These are phyloP conservation scores for Phyllopteryx taeniolatus DNA, from an alignment of 2,113 vertebrate genomes.

Conservation along the genomic window DNA sequence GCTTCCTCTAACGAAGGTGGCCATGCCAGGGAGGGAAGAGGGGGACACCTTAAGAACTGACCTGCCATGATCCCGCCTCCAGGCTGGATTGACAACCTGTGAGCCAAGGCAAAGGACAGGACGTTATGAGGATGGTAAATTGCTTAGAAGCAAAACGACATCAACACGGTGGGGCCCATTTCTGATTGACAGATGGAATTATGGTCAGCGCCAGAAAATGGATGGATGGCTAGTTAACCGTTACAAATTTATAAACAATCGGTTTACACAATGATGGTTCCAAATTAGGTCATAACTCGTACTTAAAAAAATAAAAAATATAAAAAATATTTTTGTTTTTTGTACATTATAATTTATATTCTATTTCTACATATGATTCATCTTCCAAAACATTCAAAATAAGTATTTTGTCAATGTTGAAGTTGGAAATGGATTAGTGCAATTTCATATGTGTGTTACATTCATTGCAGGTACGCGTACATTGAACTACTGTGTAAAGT, in stretches of 20 bases:
- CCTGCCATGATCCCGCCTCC: slow-evolving; percentile 76
- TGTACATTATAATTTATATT: not conserved
- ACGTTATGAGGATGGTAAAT: not conserved
- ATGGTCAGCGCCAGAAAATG: too few species aligned
- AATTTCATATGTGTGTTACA: not conserved
- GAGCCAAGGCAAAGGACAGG: slow-evolving; percentile 8
- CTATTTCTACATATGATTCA: too few species aligned
- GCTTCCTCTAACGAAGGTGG: slow-evolving; percentile 82
- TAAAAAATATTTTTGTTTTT: not conserved
- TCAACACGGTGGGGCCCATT: too few species aligned
- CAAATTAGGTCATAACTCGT: too few species aligned
- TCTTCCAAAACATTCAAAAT: not conserved
- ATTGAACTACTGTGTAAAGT: slow-evolving; percentile 21
- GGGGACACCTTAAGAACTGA: slow-evolving; percentile 73
- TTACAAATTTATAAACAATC: too few species aligned
- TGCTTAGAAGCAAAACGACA: not conserved
- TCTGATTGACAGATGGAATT: too few species aligned
- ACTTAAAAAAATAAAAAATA: too few species aligned
- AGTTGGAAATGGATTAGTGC: not conserved
- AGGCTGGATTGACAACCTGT: slow-evolving; percentile 72
- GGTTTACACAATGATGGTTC: too few species aligned
- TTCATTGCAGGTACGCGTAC: not conserved
- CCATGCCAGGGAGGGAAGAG: slow-evolving; percentile 87
- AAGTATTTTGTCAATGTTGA: not conserved
- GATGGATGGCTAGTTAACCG: too few species aligned